Base-by-base conservation (phyloP, 2,113 vertebrate species). In the Oncorhynchus nerka region DNA sequence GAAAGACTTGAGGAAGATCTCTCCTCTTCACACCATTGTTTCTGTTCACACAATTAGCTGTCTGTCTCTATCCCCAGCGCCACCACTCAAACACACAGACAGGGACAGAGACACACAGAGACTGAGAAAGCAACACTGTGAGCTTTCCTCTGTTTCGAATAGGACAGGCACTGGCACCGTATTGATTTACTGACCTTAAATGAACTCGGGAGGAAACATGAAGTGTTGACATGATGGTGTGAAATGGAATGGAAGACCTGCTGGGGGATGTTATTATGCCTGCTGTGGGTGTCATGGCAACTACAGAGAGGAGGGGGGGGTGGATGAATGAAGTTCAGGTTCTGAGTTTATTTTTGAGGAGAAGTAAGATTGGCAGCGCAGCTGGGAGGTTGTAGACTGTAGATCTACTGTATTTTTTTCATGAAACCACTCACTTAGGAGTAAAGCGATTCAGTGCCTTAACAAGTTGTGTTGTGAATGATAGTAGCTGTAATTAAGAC, bases 21-120 rank as follows among this genome's bases (percentile, higher is more conserved):
- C 75, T 83, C 82, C 70, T 69, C 67, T 32, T 15, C 30, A 16
- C 67, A 0, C 55, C 79, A 78, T 84, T 80, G 75, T 81, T 79
- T 80, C 77, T 76, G 73, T 76, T 71, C 79, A 75, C 79, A 90
- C 86, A 86, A 84, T 84, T 77, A 70, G 72, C 15, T 6, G 79
- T 83, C 81, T 86, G 82, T 84, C 71, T 82, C 22, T 75, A 74
- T 65, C 77, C 39, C 15, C 48, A 71, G 24, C 3, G 22, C 34
- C 39, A 45, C 7, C 24, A 68, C 73, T 57, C 75, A 75, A 2
- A 39, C 51, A 34, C 30, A 81, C 73, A 49, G 28, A 48, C 75
- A 1, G 26, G 57, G 32, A 72, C 69, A 32, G 26, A 66, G 70
- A 57, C 76, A 64, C 12, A 65, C 48, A 77, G 71, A 83, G 67